Evolutionary conservation across 2,113 vertebrate genomes (phyloP), one percentile per base, ranked within the genome.

Genomic region (Tapirus terrestris): DNA sequence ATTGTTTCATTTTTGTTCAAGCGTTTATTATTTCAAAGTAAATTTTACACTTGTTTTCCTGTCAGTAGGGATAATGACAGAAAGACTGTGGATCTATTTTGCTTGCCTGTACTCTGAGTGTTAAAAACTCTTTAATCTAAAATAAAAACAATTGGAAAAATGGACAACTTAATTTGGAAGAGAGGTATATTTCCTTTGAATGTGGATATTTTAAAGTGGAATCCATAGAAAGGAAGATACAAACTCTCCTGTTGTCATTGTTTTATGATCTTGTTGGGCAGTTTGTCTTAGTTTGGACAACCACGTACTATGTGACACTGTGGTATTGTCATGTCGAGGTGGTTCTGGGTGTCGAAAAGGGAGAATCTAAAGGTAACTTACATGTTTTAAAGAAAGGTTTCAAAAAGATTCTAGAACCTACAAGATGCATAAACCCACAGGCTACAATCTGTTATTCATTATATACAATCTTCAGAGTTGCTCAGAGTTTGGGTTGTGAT

Each of bases 361-460:
- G 93, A 96, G 68, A 36, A 33, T 76, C 33, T 21, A 48, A 91
- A 56, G 5, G 2, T 61, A 75, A 93, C 72, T 80, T 94, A 36
- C 61, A 89, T 85, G 53, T 31, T 94, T 88, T 56, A 68, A 60
- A 96, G 43, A 90, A 90, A 75, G 6, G 5, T 65, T 72, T 82
- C 11, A 5, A 61, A 67, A 77, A 1, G 51, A 91, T 95, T 58
- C 63, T 86, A 56, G 58, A 48, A 96, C 94, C 86, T 4, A 4
- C 39, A 39, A 39, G 39, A 27, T 53, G 79, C 13, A 68, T 70
- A 16, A 65, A 43, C 2, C 68, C 96, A 33, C 61, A 89, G 91
- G n/a, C 72, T 94, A 72, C 17, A 67, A 56, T 96, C 82, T 98
- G 82, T 20, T 29, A 4, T 89, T 97, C 85, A 73, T 98, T 98